phyloP scores from a whole-genome alignment of 2,797 vertebrate species.

The Neosilurus hyrtlii region DNA sequence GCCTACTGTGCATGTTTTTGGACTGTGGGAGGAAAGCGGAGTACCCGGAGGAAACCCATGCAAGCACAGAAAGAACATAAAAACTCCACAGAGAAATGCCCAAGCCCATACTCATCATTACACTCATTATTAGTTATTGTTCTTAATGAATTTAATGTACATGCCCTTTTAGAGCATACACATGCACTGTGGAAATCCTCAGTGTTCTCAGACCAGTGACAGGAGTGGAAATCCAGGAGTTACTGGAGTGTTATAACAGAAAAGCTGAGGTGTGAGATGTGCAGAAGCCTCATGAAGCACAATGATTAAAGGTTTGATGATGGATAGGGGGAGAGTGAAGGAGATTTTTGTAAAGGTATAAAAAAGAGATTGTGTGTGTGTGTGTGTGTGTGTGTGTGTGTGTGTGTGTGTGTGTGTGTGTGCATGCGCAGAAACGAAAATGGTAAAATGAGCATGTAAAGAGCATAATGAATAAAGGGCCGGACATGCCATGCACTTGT shows the following conservation, averaged over 20 bases:
- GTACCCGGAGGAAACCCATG: too few relatives aligned
- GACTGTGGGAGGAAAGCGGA: too few relatives aligned
- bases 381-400: slow-evolving; percentile 45
- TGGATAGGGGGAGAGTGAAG: not conserved
- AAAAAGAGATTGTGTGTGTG: slow-evolving; percentile 22
- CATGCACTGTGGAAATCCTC: not conserved
- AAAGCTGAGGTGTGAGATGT: not conserved
- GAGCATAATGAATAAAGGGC: slow-evolving; percentile 50
- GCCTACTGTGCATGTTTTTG: too few relatives aligned
- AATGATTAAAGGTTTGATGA: not conserved
- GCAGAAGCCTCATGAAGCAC: not conserved
- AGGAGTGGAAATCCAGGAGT: not conserved
- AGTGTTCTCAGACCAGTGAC: not conserved
- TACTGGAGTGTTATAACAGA: not conserved
- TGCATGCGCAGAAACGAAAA: slow-evolving; percentile 56
- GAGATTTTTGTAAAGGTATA: not conserved
- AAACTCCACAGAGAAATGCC: too few relatives aligned
- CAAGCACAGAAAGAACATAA: too few relatives aligned
- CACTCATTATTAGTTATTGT: not conserved
- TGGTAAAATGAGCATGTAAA: slow-evolving; percentile 65
- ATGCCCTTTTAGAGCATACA: not conserved
- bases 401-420: slow-evolving; percentile 20
- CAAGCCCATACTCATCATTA: not conserved
- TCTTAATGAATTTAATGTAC: not conserved
- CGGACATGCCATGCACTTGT: not conserved